phyloP scores from a whole-genome alignment of 2,113 vertebrate genomes.

The Brienomyrus brachyistius region DNA sequence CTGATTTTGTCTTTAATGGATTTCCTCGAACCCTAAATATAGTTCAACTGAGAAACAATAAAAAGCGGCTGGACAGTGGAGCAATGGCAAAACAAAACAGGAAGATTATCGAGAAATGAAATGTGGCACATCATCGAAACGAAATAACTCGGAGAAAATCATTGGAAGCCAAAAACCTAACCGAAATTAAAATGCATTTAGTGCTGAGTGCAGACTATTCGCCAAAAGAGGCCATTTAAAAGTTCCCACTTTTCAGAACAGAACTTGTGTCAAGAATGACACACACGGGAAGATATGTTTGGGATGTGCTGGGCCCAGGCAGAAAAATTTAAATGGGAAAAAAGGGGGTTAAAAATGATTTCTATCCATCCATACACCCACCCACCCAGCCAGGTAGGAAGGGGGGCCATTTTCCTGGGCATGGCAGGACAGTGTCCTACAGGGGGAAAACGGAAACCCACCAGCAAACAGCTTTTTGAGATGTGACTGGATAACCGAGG shows the following conservation, averaged over 20 bases:
- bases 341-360: not conserved
- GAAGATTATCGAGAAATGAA: not conserved
- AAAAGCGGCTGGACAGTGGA: not conserved
- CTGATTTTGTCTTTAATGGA: not conserved
- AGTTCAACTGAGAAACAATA: not conserved
- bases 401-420: not conserved
- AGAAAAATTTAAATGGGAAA: not conserved
- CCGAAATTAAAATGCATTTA: not conserved
- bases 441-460: constrained; percentile 43
- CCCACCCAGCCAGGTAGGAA: not conserved
- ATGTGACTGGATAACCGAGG: constrained; percentile 87
- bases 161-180: not conserved
- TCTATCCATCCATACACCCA: not conserved
- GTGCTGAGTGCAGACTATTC: not conserved
- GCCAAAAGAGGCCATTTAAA: not conserved
- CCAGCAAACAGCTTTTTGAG: constrained; percentile 96
- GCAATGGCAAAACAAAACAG: not conserved
- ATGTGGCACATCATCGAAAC: not conserved
- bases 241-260: not conserved
- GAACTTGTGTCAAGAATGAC: not conserved
- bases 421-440: not conserved
- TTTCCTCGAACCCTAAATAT: not conserved
- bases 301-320: not conserved
- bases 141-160: not conserved
- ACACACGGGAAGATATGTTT: not conserved